Percentiles rank a stretch among this genome's conserved stretches.
phyloP scores from a whole-genome alignment of 1,140 invertebrate genomes.

The Drosophila albomicans region DNA sequence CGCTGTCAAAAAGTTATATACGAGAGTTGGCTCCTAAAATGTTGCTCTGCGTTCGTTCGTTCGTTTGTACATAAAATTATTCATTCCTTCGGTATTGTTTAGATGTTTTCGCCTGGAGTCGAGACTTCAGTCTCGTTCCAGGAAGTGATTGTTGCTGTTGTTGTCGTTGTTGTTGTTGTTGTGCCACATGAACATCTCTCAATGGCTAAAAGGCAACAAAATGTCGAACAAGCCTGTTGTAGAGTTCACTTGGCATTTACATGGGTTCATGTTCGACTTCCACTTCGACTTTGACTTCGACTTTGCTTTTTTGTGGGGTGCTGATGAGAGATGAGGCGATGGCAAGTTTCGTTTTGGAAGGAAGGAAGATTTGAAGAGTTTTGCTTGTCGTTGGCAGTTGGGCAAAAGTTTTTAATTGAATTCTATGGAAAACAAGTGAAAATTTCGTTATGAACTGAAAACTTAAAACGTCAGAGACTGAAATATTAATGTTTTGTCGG shows the following conservation, averaged over 20 bases:
- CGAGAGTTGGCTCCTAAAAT: conserved; percentile 7
- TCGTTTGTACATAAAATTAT: conserved; percentile 43
- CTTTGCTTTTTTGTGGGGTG: background rate
- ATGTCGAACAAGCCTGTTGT: conserved; percentile 45
- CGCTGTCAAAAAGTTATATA: conserved; percentile 63
- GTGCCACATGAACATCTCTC: conserved; percentile 13
- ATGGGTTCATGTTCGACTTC: conserved; percentile 28
- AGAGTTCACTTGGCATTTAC: conserved; percentile 44
- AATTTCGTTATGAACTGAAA: conserved; percentile 68
- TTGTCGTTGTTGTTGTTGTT: conserved; percentile 3
- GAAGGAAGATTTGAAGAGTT: conserved; percentile 1
- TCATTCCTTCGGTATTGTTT: conserved; percentile 39
- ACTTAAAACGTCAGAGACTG: conserved; percentile 62
- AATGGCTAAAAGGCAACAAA: conserved; percentile 40
- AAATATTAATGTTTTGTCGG: conserved; percentile 53
- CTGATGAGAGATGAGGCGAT: background rate
- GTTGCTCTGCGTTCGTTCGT: too few relatives aligned
- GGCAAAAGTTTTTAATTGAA: conserved; percentile 75
- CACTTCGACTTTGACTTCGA: conserved; percentile 1
- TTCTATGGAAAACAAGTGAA: conserved; percentile 65
- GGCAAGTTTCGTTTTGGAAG: conserved; percentile 15
- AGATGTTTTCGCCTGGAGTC: background rate
- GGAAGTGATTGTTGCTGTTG: background rate
- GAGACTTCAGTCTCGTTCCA: background rate
- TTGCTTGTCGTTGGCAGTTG: conserved; percentile 36